A percentile compares a stretch with the other conserved stretches of the same genome.
Evolutionary conservation across 2,888 invertebrate species (phyloP).

Genomic region (Diaprepes abbreviatus): DNA sequence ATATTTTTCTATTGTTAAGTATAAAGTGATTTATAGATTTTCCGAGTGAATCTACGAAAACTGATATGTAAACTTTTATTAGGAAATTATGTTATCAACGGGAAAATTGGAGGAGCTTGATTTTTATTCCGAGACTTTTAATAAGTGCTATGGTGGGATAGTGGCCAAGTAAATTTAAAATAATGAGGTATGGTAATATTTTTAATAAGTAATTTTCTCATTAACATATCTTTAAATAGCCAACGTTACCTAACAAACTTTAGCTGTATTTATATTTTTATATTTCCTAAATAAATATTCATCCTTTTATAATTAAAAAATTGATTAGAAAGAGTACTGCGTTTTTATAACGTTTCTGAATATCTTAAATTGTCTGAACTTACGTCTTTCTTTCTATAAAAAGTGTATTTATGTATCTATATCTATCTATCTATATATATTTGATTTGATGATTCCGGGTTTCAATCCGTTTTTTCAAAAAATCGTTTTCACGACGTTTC

Average conservation of each 20-base stretch:
- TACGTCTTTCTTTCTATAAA: too few species aligned
- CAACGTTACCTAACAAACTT: background rate
- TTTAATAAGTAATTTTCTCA: background rate
- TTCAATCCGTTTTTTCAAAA: too few species aligned
- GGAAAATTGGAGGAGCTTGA: conserved; percentile 20
- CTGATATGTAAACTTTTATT: conserved; percentile 26
- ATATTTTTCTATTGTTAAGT: conserved; percentile 13
- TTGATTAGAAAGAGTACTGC: too few species aligned
- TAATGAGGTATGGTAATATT: conserved; percentile 25
- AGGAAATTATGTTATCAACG: conserved; percentile 25
- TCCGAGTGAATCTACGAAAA: conserved; percentile 10
- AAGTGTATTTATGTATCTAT: too few species aligned
- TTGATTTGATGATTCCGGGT: too few species aligned
- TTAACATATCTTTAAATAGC: background rate
- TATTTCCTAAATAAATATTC: too few species aligned
- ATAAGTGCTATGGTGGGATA: conserved; percentile 5
- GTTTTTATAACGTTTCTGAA: too few species aligned
- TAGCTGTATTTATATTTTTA: too few species aligned
- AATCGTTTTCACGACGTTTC: too few species aligned
- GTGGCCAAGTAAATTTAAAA: conserved; percentile 11
- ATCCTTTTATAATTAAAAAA: too few species aligned
- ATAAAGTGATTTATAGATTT: conserved; percentile 4
- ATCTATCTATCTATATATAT: too few species aligned
- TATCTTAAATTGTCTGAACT: too few species aligned
- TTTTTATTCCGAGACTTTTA: conserved; percentile 17